phyloP scores from a whole-genome alignment of 2,113 vertebrate species.

The Nothobranchius furzeri region DNA sequence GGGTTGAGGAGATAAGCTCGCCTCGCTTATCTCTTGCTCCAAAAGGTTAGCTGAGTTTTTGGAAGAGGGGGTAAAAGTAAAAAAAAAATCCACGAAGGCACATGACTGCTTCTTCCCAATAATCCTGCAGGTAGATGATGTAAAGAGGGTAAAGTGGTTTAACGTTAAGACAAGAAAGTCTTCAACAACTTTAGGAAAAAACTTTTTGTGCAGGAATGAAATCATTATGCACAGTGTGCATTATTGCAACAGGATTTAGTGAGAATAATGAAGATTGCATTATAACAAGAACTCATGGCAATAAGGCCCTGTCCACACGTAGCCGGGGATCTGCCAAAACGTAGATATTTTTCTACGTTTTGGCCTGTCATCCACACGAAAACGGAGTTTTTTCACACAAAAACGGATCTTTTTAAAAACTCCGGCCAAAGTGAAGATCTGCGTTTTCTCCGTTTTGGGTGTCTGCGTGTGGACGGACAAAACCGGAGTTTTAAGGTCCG shows the following conservation, averaged over 20 bases:
- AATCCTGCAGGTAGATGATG: slow-evolving; percentile 35
- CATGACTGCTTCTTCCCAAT: slow-evolving; percentile 6
- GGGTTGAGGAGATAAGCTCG: slow-evolving; percentile 50
- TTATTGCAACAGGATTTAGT: slow-evolving; percentile 26
- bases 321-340: too few relatives aligned
- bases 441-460: too few relatives aligned
- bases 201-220: slow-evolving; percentile 47
- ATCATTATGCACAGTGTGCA: slow-evolving; percentile 44
- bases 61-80: slow-evolving; percentile 17
- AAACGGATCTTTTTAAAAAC: too few relatives aligned
- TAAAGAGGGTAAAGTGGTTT: slow-evolving; percentile 11
- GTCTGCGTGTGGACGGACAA: too few relatives aligned
- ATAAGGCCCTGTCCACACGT: background rate
- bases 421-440: too few relatives aligned
- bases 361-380: too few relatives aligned
- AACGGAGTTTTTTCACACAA: too few relatives aligned
- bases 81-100: slow-evolving; percentile 29
- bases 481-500: too few relatives aligned
- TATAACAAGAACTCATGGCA: slow-evolving; percentile 17
- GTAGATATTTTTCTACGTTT: too few relatives aligned
- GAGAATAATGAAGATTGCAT: slow-evolving; percentile 30
- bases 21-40: slow-evolving; percentile 51
- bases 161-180: slow-evolving; percentile 8
- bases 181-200: slow-evolving; percentile 41
- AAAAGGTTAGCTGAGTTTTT: slow-evolving; percentile 28